These are phyloP conservation scores for Collichthys lucidus DNA, from an alignment of 2,113 vertebrate species.

Conservation along the genomic window DNA sequence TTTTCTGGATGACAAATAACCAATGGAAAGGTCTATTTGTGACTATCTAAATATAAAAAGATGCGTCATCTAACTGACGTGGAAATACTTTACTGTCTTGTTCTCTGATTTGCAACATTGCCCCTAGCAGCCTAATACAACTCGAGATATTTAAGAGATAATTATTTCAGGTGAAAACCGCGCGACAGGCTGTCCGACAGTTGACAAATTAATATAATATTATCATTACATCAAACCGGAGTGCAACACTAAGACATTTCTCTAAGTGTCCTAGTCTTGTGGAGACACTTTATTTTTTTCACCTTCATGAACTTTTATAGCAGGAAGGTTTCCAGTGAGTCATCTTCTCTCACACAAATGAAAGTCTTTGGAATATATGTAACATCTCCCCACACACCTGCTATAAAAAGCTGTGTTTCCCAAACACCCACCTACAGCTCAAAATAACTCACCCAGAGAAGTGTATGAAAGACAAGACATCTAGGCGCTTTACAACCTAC, in stretches of 20 bases:
- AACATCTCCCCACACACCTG: slow-evolving; percentile 61
- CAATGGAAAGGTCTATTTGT: neutral
- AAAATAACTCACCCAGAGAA: slow-evolving; percentile 71
- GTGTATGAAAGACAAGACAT: slow-evolving; percentile 57
- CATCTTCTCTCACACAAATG: slow-evolving; percentile 49
- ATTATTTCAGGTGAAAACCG: neutral
- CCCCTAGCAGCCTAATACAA: neutral
- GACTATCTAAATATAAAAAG: neutral
- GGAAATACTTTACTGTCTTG: neutral
- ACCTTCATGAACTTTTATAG: slow-evolving; percentile 39
- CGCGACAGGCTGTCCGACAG: neutral
- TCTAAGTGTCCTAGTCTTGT: neutral
- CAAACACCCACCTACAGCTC: slow-evolving; percentile 74
- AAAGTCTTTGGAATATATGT: slow-evolving; percentile 53
- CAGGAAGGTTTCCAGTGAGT: slow-evolving; percentile 51
- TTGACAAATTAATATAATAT: slow-evolving; percentile 1
- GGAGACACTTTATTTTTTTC: slow-evolving; percentile 30
- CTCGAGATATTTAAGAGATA: neutral
- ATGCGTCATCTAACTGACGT: neutral
- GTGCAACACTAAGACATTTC: neutral
- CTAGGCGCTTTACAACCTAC: slow-evolving; percentile 51
- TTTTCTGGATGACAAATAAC: slow-evolving; percentile 1
- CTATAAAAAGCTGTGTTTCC: slow-evolving; percentile 71
- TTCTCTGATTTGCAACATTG: neutral
- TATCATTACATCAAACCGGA: neutral